Base-by-base conservation (phyloP, 1,140 invertebrate species). In the Branchinecta lynchi region DNA sequence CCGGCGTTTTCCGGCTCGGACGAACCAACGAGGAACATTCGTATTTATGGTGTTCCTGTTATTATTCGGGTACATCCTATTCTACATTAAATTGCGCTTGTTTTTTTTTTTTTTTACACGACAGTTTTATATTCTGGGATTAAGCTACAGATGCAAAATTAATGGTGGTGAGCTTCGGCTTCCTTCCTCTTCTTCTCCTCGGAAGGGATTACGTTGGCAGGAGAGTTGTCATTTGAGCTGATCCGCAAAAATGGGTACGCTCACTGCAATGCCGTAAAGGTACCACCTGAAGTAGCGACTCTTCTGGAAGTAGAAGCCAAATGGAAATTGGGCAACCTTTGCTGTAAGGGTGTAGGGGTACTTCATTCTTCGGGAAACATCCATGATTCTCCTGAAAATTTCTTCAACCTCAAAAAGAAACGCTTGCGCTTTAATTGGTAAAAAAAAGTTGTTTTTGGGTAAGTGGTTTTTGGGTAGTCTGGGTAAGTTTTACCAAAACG, bases 321-420 rank as follows among this genome's bases (percentile, higher is more conserved):
- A 81, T 5, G 90, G 90, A 76, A 93, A 92, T 74, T 90, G 87
- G 17, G 82, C 86, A 32, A 90, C 74, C 78, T 90, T 90, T 7
- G 89, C 88, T 15, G 83, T 77, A 44, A 85, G 78, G 0, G 89
- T 92, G 78, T 92, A 91, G 9, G 90, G 89, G 77, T 80, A 93
- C 77, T 86, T 89, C 89, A 92, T 92, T 12, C 84, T 86, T 71
- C 87, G 84, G 20, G 72, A 71, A 20, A 15, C 17, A 44, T 44
- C 68, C 51, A 60, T 60, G 12, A 60, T 32, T 32, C 32, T 32
- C 32, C 32, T 32, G 32, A 3, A 32, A n/a, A 32, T n/a, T n/a
- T n/a, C n/a, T n/a, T n/a, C n/a, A n/a, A n/a, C n/a, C n/a, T n/a
- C n/a, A n/a, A n/a, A n/a, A n/a, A n/a, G n/a, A n/a, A n/a, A n/a